Evolutionary conservation across 2,888 invertebrate species (phyloP), one percentile per base, ranked within the genome.

Genomic region (Dryomyza anilis): DNA sequence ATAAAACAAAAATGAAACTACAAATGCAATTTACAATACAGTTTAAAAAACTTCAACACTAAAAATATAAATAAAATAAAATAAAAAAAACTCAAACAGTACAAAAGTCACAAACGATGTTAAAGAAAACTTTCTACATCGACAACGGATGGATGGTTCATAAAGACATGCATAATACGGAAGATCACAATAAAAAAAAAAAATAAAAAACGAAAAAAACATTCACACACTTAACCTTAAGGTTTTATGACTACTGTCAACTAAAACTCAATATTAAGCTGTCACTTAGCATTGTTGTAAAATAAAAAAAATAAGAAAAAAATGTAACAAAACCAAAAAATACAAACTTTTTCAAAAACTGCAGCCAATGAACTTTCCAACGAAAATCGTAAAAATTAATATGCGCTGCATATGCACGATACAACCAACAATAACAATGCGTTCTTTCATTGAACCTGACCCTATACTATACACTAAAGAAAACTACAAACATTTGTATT

Each of bases 201-300:
- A 33, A 33, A 29, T 27, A 27, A 16, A 29, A 3, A 52, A 30
- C 12, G 23, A 56, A 7, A 57, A 5, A 25, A 7, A 30, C 36
- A 30, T 27, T 16, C 27, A 43, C 19, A 45, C 29, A 27, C 29
- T 53, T 43, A 56, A 63, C 33, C 63, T 63, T 55, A 56, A 30
- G 56, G 36, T 48, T 63, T 56, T 63, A 56, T 56, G 46, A 46
- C 48, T 27, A 52, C 29, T 63, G 55, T 56, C 63, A 63, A 46
- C 63, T n/a, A n/a, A n/a, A n/a, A n/a, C n/a, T n/a, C n/a, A n/a
- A n/a, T n/a, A 48, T 30, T 45, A 63, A 56, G 55, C 16, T 63
- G 45, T 63, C 25, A 5, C 36, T 36, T 55, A 27, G 1, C 39
- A 36, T 8, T 21, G 25, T 50, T 7, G 27, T 7, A n/a, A 25